Conservation (phyloP, 2,888 invertebrate genomes). For the Zhuqinia jingwanae region DNA sequence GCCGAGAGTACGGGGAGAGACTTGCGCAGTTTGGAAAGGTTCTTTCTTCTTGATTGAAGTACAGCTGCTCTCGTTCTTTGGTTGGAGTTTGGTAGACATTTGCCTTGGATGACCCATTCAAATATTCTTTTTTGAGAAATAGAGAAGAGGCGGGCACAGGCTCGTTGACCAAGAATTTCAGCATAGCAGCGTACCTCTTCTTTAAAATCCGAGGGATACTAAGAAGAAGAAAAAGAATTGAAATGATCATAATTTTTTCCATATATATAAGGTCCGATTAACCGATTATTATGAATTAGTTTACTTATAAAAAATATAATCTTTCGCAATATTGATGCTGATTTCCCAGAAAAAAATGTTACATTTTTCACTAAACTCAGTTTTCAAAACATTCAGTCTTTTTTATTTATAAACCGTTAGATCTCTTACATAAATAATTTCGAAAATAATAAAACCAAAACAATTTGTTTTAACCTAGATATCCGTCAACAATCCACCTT, state of each 20-base stretch:
- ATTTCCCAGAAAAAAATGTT: too few species aligned
- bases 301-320: too few species aligned
- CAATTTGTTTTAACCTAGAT: too few species aligned
- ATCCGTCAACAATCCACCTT: constrained; percentile 77
- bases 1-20: constrained; percentile 5
- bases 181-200: constrained; percentile 79
- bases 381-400: constrained; percentile 28
- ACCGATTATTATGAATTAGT: too few species aligned
- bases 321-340: too few species aligned
- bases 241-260: too few species aligned
- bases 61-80: constrained; percentile 8
- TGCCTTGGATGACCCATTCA: constrained; percentile 79
- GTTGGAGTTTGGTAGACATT: constrained; percentile 1
- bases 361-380: too few species aligned
- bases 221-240: constrained; percentile 50
- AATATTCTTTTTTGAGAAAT: constrained; percentile 80
- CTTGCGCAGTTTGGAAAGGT: constrained; percentile 43
- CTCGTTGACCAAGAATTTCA: constrained; percentile 78
- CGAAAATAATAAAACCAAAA: too few species aligned
- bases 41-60: constrained; percentile 22
- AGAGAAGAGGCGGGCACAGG: constrained; percentile 78
- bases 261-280: too few species aligned
- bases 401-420: constrained; percentile 1
- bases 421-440: neutral
- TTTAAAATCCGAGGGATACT: constrained; percentile 80